phyloP scores from a whole-genome alignment of 2,888 invertebrate genomes.

The Drosophila rubida region DNA sequence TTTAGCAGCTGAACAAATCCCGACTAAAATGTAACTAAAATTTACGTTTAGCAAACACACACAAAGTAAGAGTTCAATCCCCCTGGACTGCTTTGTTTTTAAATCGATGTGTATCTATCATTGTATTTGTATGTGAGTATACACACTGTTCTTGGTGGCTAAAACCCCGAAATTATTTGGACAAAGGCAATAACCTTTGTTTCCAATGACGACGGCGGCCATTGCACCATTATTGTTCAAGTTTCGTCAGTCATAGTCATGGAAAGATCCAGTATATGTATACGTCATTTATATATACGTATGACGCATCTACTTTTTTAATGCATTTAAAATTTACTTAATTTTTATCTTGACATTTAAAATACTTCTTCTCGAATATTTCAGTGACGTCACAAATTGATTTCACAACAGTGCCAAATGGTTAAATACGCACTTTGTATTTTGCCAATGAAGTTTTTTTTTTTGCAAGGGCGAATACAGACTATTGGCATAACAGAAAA shows the following conservation, averaged over 20 bases:
- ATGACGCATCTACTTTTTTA: no score
- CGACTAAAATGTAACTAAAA: not conserved
- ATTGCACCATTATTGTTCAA: slow-evolving; percentile 19
- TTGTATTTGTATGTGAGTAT: not conserved
- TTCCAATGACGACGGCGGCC: slow-evolving; percentile 11
- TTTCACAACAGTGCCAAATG: slow-evolving; percentile 50
- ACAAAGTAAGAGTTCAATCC: not conserved
- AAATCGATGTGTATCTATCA: not conserved
- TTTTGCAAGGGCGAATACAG: slow-evolving; percentile 24
- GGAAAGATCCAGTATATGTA: not conserved
- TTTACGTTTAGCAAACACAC: not conserved
- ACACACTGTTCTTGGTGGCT: no score
- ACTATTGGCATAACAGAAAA: slow-evolving; percentile 9
- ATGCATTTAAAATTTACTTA: no score
- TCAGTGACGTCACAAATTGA: slow-evolving; percentile 41
- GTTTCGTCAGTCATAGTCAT: slow-evolving; percentile 10
- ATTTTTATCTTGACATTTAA: no score
- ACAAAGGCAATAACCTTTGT: slow-evolving; percentile 40
- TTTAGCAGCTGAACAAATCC: slow-evolving; percentile 9
- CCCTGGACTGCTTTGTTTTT: slow-evolving; percentile 29
- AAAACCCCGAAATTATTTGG: slow-evolving; percentile 2
- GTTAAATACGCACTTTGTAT: slow-evolving; percentile 15
- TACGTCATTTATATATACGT: slow-evolving; percentile 1
- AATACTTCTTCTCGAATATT: slow-evolving; percentile 58
- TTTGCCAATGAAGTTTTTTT: not conserved